A percentile compares a stretch with the other conserved stretches of the same genome.
These are phyloP conservation scores for Euspilapteryx auroguttella DNA, from an alignment of 2,888 invertebrate species.

Conservation along the genomic window DNA sequence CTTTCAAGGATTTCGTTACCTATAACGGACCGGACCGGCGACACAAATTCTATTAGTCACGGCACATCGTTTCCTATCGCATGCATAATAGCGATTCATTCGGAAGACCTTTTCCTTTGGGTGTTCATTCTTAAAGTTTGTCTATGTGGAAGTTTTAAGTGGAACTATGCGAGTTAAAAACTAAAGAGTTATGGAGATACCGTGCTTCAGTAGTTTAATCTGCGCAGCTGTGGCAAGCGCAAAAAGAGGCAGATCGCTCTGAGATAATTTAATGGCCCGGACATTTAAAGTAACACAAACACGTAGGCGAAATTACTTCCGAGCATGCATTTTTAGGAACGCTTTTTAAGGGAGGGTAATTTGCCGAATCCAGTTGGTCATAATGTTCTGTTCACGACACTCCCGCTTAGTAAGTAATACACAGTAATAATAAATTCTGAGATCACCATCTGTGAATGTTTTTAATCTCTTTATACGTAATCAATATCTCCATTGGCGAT, in stretches of 20 bases:
- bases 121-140: constrained; percentile 17
- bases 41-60: constrained; percentile 38
- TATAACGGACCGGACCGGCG: constrained; percentile 37
- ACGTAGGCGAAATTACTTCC: constrained; percentile 35
- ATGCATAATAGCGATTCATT: constrained; percentile 27
- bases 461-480: constrained; percentile 10
- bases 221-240: constrained; percentile 20
- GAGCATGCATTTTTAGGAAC: constrained; percentile 26
- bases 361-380: constrained; percentile 25
- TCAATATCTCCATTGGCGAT: no score
- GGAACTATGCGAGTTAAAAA: constrained; percentile 13
- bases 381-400: constrained; percentile 15
- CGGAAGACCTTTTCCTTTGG: constrained; percentile 14
- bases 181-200: constrained; percentile 29
- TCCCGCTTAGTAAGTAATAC: constrained; percentile 9
- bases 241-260: constrained; percentile 26
- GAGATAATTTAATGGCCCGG: constrained; percentile 31
- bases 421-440: constrained; percentile 7
- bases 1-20: constrained; percentile 48
- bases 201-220: constrained; percentile 21
- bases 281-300: constrained; percentile 34
- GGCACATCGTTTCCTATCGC: constrained; percentile 28
- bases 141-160: constrained; percentile 19
- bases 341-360: constrained; percentile 32
- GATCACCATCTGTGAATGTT: constrained; percentile 6